These are phyloP conservation scores for Lates calcarifer DNA, from an alignment of 2,113 vertebrate species.

Conservation along the genomic window DNA sequence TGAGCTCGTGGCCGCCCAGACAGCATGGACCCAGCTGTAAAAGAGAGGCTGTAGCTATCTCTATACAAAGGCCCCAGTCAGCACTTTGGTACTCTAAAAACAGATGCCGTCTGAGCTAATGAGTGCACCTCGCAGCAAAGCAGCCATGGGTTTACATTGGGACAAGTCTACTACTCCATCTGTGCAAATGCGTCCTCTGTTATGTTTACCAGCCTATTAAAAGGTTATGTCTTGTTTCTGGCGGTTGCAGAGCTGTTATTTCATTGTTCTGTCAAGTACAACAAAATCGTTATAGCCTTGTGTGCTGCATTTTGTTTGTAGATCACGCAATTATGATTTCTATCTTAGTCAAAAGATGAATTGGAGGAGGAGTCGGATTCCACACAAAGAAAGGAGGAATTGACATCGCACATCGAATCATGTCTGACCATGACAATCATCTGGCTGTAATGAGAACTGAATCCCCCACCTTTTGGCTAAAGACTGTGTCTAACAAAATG, in stretches of 20 bases:
- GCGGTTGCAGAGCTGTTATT: not conserved
- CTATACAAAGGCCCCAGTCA: slow-evolving; percentile 73
- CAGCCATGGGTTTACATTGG: slow-evolving; percentile 35
- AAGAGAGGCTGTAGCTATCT: slow-evolving; percentile 61
- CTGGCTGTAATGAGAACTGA: not conserved
- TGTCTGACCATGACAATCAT: not conserved
- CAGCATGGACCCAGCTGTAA: slow-evolving; percentile 52
- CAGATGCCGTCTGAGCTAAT: slow-evolving; percentile 70
- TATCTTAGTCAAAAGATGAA: not conserved
- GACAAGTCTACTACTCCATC: slow-evolving; percentile 29
- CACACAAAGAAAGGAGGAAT: not conserved
- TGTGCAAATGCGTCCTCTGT: slow-evolving; percentile 1
- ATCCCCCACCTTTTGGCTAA: not conserved
- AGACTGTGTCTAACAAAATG: slow-evolving; percentile 12
- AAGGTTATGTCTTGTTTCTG: not conserved
- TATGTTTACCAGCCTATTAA: slow-evolving; percentile 1
- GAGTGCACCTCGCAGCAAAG: slow-evolving; percentile 40
- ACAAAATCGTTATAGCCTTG: not conserved
- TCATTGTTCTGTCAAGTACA: not conserved
- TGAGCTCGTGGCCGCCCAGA: slow-evolving; percentile 43
- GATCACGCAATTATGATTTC: not conserved
- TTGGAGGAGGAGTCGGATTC: not conserved
- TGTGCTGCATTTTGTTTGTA: not conserved
- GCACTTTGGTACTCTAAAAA: slow-evolving; percentile 70
- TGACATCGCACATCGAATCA: not conserved